These are phyloP conservation scores for Mesoligia furuncula DNA, from an alignment of 2,888 invertebrate species.

Conservation along the genomic window DNA sequence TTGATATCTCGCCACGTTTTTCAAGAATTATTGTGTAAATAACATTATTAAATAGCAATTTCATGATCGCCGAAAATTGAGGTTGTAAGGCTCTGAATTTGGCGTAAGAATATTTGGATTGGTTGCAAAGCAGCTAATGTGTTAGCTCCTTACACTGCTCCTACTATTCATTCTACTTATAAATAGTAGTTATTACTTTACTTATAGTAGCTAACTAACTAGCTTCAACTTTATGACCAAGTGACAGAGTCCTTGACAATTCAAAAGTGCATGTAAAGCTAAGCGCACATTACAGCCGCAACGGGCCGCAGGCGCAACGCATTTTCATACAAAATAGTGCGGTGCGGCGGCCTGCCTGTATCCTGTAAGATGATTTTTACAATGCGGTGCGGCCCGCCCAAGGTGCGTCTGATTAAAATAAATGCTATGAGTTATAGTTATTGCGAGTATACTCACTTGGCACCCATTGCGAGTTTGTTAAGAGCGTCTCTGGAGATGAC, in stretches of 20 bases:
- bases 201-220: not conserved
- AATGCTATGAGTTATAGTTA: not conserved
- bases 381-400: not conserved
- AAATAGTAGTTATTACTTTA: too few species aligned
- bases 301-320: not conserved
- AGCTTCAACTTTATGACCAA: not conserved
- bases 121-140: not conserved
- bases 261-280: not conserved
- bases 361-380: not conserved
- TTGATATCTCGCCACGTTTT: too few species aligned
- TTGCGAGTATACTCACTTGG: conserved; percentile 91
- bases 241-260: not conserved
- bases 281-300: not conserved
- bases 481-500: conserved; percentile 99
- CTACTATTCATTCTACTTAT: too few species aligned
- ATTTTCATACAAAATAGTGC: not conserved
- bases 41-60: too few species aligned
- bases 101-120: not conserved
- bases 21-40: too few species aligned
- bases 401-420: not conserved
- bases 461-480: conserved; percentile 97
- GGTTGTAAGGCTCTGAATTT: too few species aligned
- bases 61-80: too few species aligned
- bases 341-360: too few species aligned
- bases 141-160: not conserved